Evolutionary conservation across 2,888 invertebrate genomes (phyloP).

Genomic region (Eurytoma adleriae): DNA sequence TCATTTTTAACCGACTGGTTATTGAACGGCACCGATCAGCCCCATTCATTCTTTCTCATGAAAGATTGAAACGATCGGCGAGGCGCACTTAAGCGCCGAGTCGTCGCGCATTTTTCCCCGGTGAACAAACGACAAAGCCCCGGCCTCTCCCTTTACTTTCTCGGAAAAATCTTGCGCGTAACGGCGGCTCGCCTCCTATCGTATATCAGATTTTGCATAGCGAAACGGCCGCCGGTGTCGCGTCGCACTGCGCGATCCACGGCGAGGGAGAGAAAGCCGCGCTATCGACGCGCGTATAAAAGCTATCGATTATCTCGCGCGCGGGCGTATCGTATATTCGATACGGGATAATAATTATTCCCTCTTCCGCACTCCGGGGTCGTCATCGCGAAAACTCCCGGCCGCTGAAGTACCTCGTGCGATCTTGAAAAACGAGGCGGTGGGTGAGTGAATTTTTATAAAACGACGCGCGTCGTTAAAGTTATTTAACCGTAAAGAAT

Average conservation of each 20-base stretch:
- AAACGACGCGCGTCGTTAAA: no score
- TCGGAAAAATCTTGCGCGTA: slow-evolving; percentile 46
- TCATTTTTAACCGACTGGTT: no score
- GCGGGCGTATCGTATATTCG: not conserved
- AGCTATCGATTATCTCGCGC: slow-evolving; percentile 49
- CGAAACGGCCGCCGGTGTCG: slow-evolving; percentile 17
- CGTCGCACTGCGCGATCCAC: not conserved
- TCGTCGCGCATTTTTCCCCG: slow-evolving; percentile 34
- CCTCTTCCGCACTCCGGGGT: not conserved
- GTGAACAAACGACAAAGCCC: slow-evolving; percentile 27
- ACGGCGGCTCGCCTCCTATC: slow-evolving; percentile 19
- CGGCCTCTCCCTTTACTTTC: slow-evolving; percentile 40
- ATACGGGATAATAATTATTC: slow-evolving; percentile 39
- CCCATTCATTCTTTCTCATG: no score
- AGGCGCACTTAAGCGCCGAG: not conserved
- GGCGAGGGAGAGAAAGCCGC: not conserved
- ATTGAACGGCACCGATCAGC: no score
- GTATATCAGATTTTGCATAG: slow-evolving; percentile 51
- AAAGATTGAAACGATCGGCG: not conserved
- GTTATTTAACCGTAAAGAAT: no score
- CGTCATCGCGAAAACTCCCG: no score
- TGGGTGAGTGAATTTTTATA: no score
- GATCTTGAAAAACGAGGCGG: no score
- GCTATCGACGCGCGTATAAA: slow-evolving; percentile 27
- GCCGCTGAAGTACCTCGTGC: no score